A percentile compares a stretch with the other conserved stretches of the same genome.
Conservation (phyloP, 2,113 vertebrate genomes). For the Neodontobutis hainanensis region DNA sequence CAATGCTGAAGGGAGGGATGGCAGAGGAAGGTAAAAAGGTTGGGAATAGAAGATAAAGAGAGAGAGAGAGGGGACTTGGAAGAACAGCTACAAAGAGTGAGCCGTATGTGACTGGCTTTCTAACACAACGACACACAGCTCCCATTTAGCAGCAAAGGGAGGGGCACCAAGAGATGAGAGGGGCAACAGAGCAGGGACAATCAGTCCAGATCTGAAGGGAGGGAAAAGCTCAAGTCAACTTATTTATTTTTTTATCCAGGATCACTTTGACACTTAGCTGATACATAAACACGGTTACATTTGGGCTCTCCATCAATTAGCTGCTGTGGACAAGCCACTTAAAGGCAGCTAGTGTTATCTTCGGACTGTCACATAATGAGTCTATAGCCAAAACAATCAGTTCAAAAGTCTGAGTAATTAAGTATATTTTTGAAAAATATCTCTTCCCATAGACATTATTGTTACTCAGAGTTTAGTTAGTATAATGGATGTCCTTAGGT, state of each 20-base stretch:
- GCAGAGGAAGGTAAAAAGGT: constrained; percentile 60
- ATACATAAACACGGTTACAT: constrained; percentile 7
- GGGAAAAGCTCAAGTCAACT: constrained; percentile 41
- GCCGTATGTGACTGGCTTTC: constrained; percentile 78
- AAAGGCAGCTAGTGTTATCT: background rate
- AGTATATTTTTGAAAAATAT: background rate
- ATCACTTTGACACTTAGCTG: constrained; percentile 35
- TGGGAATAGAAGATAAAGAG: constrained; percentile 44
- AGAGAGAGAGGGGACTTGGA: constrained; percentile 47
- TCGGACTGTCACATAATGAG: background rate
- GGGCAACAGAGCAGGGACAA: constrained; percentile 56
- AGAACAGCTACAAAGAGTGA: constrained; percentile 54
- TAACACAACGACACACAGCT: constrained; percentile 73
- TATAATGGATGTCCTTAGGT: no score
- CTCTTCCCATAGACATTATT: background rate
- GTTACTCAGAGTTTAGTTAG: background rate
- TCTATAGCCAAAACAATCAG: background rate
- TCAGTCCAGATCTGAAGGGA: constrained; percentile 64
- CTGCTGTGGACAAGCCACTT: constrained; percentile 1
- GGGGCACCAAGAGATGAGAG: constrained; percentile 51
- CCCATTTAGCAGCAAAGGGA: constrained; percentile 70
- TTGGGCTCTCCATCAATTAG: constrained; percentile 34
- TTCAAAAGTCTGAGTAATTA: no score
- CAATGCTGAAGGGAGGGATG: constrained; percentile 33
- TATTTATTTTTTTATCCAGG: constrained; percentile 5